These are phyloP conservation scores for Macaria notata DNA, from an alignment of 2,888 invertebrate species.

Conservation along the genomic window DNA sequence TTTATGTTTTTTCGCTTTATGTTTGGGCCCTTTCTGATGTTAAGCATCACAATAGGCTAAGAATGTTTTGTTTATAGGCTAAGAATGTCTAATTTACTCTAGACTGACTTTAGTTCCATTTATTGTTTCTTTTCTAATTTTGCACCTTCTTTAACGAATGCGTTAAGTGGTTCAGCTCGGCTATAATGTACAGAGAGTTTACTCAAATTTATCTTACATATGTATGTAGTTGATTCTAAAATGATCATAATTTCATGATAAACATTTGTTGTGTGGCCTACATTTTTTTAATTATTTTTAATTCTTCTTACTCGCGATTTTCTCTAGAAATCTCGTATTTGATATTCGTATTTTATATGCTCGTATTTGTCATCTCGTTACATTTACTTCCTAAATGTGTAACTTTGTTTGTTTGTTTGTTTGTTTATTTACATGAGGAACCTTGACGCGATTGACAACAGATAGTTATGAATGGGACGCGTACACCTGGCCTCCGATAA, in stretches of 20 bases:
- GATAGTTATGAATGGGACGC: constrained; percentile 17
- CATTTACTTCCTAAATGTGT: background rate
- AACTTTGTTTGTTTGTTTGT: too few relatives aligned
- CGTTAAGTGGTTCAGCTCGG: background rate
- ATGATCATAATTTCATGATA: too few relatives aligned
- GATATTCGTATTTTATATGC: too few relatives aligned
- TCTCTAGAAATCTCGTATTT: background rate
- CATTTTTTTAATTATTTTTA: background rate
- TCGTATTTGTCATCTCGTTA: background rate
- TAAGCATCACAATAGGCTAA: background rate
- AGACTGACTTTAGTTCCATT: too few relatives aligned
- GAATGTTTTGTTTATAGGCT: too few relatives aligned
- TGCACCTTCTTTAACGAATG: too few relatives aligned
- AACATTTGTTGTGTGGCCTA: background rate
- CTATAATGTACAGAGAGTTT: background rate
- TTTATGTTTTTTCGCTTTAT: background rate
- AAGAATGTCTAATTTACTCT: too few relatives aligned
- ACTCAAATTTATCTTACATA: too few relatives aligned
- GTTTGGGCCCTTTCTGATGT: background rate
- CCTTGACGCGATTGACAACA: constrained; percentile 23
- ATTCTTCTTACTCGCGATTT: too few relatives aligned
- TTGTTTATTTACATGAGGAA: constrained; percentile 24
- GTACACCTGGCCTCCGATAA: constrained; percentile 6
- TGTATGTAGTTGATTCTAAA: too few relatives aligned
- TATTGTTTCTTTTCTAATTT: too few relatives aligned